These are phyloP conservation scores for Chrysina gloriosa DNA, from an alignment of 2,888 invertebrate species.

Conservation along the genomic window DNA sequence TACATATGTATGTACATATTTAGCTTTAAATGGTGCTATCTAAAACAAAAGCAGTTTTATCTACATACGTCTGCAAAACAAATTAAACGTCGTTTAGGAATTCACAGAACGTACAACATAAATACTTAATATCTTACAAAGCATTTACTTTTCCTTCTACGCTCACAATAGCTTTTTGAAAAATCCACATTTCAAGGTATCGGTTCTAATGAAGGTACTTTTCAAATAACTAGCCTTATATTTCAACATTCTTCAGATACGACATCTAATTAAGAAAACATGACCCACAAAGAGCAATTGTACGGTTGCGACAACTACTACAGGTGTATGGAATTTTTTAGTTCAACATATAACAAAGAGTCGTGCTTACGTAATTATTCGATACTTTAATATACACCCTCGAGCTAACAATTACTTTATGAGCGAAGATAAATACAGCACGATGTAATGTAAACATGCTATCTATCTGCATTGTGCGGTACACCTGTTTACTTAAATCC, in stretches of 20 bases:
- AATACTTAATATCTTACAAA: no score
- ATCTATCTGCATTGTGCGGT: no score
- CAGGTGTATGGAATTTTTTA: not conserved
- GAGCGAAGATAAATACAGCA: not conserved
- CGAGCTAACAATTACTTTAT: constrained; percentile 1
- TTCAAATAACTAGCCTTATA: not conserved
- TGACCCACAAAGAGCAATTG: not conserved
- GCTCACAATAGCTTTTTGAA: not conserved
- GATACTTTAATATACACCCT: not conserved
- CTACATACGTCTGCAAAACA: no score
- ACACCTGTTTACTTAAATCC: not conserved
- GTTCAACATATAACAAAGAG: not conserved
- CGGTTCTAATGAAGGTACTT: not conserved
- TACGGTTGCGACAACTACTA: not conserved
- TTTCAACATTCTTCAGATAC: constrained; percentile 1
- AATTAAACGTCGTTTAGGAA: no score
- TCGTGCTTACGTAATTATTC: constrained; percentile 3
- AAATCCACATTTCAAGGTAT: not conserved
- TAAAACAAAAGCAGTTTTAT: no score
- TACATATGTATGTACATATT: no score
- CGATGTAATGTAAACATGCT: not conserved
- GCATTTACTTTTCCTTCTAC: not conserved
- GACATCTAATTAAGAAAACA: not conserved
- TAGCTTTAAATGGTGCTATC: no score
- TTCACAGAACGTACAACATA: no score